These are phyloP conservation scores for Camelus dromedarius DNA, from an alignment of 2,113 vertebrate species.

Conservation along the genomic window DNA sequence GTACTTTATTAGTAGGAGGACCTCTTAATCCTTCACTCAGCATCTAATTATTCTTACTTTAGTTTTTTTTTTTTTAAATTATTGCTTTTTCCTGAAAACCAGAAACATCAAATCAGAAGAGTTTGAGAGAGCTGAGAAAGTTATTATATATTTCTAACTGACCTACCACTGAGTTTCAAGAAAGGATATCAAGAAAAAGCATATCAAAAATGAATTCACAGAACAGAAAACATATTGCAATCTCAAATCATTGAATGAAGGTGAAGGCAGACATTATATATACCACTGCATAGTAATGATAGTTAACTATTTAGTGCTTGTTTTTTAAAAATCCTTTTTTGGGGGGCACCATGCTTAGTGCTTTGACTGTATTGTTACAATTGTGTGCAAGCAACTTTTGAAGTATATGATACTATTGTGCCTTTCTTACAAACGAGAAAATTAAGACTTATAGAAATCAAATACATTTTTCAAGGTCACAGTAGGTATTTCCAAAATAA, in stretches of 20 bases:
- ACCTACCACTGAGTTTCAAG: not conserved
- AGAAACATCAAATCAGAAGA: not conserved
- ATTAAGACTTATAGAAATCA: not conserved
- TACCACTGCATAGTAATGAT: not conserved
- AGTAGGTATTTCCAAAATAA: not conserved
- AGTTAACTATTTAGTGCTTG: not conserved
- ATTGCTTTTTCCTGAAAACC: not conserved
- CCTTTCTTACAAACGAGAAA: not conserved
- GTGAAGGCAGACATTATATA: not conserved
- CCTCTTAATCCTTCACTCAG: rapidly evolving
- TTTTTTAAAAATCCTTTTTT: not conserved
- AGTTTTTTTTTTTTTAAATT: not conserved
- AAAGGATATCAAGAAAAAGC: not conserved
- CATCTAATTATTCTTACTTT: not conserved
- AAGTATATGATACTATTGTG: not conserved
- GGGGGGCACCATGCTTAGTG: not conserved
- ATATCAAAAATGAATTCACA: not conserved
- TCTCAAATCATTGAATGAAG: not conserved
- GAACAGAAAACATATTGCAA: not conserved
- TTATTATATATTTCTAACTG: not conserved
- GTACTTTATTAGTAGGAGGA: not conserved
- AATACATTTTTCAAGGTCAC: not conserved
- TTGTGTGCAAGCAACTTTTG: not conserved
- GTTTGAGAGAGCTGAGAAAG: not conserved
- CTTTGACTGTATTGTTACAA: not conserved